phyloP scores from a whole-genome alignment of 2,113 vertebrate genomes.

The Corythornis vintsioides region DNA sequence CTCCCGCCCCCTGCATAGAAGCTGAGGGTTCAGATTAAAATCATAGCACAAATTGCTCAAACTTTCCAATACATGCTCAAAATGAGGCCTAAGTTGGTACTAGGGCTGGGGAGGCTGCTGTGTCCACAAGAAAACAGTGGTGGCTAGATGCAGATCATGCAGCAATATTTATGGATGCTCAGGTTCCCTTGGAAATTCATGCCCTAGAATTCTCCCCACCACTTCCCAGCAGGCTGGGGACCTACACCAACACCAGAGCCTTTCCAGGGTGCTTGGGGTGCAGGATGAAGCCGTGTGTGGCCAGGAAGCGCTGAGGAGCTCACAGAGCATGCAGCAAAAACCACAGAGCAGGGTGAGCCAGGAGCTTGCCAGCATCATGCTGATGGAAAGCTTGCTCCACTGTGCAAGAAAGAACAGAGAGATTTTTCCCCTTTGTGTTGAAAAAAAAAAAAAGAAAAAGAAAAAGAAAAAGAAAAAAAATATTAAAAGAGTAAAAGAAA shows the following conservation, averaged over 20 bases:
- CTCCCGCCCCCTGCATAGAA: background rate
- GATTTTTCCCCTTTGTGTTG: background rate
- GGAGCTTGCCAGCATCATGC: background rate
- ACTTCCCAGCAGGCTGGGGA: background rate
- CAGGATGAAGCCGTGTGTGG: background rate
- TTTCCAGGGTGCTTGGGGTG: background rate
- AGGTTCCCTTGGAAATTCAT: accelerated
- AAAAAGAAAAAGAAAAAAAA: background rate
- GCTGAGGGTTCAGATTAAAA: background rate
- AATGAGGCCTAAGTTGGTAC: background rate
- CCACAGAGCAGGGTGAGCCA: accelerated
- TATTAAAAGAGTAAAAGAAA: background rate
- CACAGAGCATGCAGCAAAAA: accelerated
- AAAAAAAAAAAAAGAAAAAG: too few species aligned
- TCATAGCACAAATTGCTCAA: background rate
- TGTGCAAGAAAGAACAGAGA: accelerated
- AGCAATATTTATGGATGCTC: background rate
- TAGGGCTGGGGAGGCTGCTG: accelerated
- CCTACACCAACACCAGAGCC: accelerated
- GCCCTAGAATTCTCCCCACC: accelerated
- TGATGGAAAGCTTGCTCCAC: background rate
- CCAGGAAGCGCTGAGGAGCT: background rate
- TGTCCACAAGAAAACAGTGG: background rate
- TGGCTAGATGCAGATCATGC: accelerated
- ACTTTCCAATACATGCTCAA: background rate